These are phyloP conservation scores for Peromyscus leucopus DNA, from an alignment of 2,113 vertebrate species.

Conservation along the genomic window DNA sequence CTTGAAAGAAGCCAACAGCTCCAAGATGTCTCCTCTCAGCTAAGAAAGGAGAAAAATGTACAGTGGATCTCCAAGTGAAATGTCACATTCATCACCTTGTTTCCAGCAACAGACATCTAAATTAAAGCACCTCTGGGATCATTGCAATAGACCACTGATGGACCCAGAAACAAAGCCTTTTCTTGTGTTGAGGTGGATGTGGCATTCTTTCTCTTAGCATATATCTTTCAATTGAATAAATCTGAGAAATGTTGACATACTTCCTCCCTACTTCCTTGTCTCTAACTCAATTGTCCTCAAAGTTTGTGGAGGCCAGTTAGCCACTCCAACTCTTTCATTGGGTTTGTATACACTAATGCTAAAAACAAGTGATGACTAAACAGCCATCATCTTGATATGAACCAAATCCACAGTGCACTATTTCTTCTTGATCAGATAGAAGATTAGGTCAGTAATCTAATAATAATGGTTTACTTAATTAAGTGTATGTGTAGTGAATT, in stretches of 20 bases:
- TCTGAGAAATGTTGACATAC: background rate
- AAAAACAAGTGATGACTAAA: background rate
- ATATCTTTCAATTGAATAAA: background rate
- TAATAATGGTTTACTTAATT: background rate
- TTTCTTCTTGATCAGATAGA: background rate
- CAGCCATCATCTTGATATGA: background rate
- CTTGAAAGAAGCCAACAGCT: background rate
- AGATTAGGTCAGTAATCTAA: background rate
- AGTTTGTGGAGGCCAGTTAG: background rate
- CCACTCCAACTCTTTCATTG: background rate
- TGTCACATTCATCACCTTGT: background rate
- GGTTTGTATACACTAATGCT: background rate
- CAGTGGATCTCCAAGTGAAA: background rate
- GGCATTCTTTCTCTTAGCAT: background rate
- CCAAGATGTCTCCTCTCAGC: background rate
- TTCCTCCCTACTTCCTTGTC: background rate
- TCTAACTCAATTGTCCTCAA: background rate
- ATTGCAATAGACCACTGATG: background rate
- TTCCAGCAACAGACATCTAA: background rate
- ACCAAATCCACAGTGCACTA: background rate
- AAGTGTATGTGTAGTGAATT: background rate
- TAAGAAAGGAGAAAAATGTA: background rate
- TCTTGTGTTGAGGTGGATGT: background rate
- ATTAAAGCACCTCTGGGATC: background rate
- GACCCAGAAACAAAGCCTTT: background rate